Conservation (phyloP, 2,113 vertebrate species). For the Riparia riparia region DNA sequence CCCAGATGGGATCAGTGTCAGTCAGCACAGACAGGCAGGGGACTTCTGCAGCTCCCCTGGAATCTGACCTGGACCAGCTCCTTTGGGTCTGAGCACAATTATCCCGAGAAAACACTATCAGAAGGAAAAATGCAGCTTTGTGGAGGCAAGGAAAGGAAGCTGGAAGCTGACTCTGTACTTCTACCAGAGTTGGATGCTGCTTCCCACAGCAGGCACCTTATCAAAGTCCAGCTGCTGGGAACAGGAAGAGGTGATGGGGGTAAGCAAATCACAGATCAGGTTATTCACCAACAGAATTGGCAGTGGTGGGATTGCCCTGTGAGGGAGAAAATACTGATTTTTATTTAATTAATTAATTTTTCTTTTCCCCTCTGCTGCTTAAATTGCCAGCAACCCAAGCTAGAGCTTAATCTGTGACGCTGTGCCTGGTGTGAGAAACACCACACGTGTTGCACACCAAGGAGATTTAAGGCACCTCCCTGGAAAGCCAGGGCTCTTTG, state of each 20-base stretch:
- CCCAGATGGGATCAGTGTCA: background rate
- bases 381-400: background rate
- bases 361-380: background rate
- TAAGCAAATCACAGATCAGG: background rate
- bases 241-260: background rate
- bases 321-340: background rate
- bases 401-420: background rate
- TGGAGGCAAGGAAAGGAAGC: background rate
- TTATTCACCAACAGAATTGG: background rate
- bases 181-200: rapidly evolving
- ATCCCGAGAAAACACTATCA: background rate
- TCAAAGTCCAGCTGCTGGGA: background rate
- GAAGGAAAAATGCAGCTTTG: background rate
- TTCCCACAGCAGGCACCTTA: background rate
- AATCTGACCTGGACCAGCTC: background rate
- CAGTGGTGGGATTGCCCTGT: rapidly evolving
- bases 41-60: background rate
- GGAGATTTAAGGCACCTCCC: background rate
- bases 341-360: background rate
- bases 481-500: background rate
- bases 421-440: background rate
- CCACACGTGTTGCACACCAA: background rate
- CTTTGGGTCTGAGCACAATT: background rate
- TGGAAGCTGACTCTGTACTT: background rate
- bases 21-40: background rate